These are phyloP conservation scores for Meiosimyza platycephala DNA, from an alignment of 2,888 invertebrate genomes.

Conservation along the genomic window DNA sequence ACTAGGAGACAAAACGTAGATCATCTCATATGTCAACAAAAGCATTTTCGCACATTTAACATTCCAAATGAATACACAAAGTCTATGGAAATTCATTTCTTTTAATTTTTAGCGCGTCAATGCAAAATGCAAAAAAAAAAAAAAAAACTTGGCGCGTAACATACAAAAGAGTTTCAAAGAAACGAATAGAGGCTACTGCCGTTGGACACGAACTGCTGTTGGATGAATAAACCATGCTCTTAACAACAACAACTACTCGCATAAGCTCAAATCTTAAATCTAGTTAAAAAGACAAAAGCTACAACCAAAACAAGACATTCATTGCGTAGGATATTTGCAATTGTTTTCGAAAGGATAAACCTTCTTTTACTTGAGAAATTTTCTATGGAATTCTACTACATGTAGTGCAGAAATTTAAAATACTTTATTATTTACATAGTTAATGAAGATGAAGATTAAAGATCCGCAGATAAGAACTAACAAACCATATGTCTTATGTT, in stretches of 20 bases:
- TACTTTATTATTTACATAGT: constrained; percentile 40
- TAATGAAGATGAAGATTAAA: constrained; percentile 43
- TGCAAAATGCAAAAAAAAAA: background rate
- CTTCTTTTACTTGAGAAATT: constrained; percentile 44
- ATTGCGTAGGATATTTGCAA: constrained; percentile 28
- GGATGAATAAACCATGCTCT: background rate
- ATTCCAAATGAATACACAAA: constrained; percentile 33
- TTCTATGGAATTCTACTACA: constrained; percentile 26
- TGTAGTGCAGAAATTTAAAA: constrained; percentile 18
- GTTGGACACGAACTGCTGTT: background rate
- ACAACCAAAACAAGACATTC: constrained; percentile 35
- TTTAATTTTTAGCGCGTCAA: constrained; percentile 11
- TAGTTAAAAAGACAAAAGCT: constrained; percentile 41
- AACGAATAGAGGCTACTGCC: background rate
- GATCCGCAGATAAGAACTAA: constrained; percentile 27
- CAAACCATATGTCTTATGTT: constrained; percentile 3
- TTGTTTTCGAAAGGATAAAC: constrained; percentile 38
- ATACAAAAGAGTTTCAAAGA: constrained; percentile 18
- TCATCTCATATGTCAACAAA: constrained; percentile 45
- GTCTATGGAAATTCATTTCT: background rate
- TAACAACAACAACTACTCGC: background rate
- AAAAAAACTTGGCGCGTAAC: background rate
- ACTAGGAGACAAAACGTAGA: constrained; percentile 28
- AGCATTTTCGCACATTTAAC: constrained; percentile 46
- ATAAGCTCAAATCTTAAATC: constrained; percentile 34